Base-by-base conservation (phyloP, 2,888 invertebrate species). In the Plemyria rubiginata region DNA sequence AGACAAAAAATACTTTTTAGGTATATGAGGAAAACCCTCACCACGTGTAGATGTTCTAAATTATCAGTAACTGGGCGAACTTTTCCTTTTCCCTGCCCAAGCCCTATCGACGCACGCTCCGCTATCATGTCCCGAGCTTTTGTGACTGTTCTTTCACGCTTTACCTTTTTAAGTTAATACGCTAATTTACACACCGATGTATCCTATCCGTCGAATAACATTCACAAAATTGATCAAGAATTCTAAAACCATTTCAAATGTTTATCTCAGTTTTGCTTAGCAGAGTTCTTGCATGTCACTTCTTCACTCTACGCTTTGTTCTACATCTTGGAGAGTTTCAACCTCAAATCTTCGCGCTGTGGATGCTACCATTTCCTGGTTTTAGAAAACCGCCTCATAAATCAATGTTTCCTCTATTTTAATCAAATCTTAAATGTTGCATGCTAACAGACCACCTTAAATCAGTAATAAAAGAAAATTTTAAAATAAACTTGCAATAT, bases 391-490 rank as follows among this genome's bases (percentile, higher is more conserved):
- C 8, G 40, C 22, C 40, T 56, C 71, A 77, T 69, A 72, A 51
- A 58, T 16, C 74, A 73, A 70, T 74, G 80, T 82, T 82, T 82
- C 67, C 76, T 72, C 75, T 73, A 73, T 71, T 59, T 62, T 62
- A 66, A 67, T 68, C 73, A 74, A 77, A 71, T 64, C 58, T 63
- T 81, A 75, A 74, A 76, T 82, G 78, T 84, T 81, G 88, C 88
- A 88, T 88, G 88, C 73, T 85, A 80, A 82, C 79, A 72, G 65
- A 63, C 63, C 71, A 69, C 65, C 63, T 70, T 69, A 77, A 75
- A 68, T 60, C 53, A 72, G 71, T 64, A 55, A 65, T 70, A 73
- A 76, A 67, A 58, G 12, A 68, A 71, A 58, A 28, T 45, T 66
- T 70, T 57, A 41, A 60, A 54, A 15, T 51, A 62, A 66, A 67